These are phyloP conservation scores for Nycticorax nycticorax DNA, from an alignment of 2,113 vertebrate genomes.

Conservation along the genomic window DNA sequence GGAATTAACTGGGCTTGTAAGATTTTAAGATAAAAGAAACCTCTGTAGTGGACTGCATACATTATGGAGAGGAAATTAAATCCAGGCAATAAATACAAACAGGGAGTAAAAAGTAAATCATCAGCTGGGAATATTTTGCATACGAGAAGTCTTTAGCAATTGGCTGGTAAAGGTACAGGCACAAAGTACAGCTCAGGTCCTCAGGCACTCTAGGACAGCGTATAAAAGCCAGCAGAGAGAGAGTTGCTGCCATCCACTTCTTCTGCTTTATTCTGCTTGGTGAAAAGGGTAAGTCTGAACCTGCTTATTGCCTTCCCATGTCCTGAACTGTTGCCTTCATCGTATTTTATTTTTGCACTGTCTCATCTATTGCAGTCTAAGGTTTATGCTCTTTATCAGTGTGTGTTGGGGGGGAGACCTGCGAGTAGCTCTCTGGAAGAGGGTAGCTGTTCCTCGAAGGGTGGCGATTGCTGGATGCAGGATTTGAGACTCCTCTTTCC, in stretches of 20 bases:
- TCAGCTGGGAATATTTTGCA: slow-evolving; percentile 7
- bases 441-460: not conserved
- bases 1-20: not conserved
- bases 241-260: not conserved
- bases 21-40: slow-evolving; percentile 21
- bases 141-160: not conserved
- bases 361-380: not conserved
- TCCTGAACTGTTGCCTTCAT: not conserved
- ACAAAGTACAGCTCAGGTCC: not conserved
- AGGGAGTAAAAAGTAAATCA: not conserved
- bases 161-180: not conserved
- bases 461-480: not conserved
- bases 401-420: fast-evolving
- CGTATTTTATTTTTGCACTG: not conserved
- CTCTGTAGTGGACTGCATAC: not conserved
- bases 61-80: not conserved
- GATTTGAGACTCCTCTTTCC: not conserved
- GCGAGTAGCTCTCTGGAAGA: not conserved
- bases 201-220: not conserved
- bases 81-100: not conserved
- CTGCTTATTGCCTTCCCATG: not conserved
- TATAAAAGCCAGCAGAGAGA: slow-evolving; percentile 16
- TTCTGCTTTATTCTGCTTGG: not conserved
- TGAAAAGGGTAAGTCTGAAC: slow-evolving; percentile 18
- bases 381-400: not conserved